Conservation (phyloP, 2,888 invertebrate species). For the Strigamia maritima region DNA sequence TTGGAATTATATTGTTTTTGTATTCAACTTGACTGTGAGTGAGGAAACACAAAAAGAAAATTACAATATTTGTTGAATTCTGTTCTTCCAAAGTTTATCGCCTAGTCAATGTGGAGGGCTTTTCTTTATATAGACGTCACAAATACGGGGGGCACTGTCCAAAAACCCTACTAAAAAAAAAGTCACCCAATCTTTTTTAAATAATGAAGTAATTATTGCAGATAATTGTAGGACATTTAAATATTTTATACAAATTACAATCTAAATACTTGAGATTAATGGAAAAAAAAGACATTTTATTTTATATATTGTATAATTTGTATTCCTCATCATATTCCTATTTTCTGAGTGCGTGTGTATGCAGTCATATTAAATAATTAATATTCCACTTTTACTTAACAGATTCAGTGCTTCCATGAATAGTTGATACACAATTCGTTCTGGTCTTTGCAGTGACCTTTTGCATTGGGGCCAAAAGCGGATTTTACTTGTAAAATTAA, state of each 20-base stretch:
- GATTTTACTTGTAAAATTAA: not conserved
- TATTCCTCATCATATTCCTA: slow-evolving; percentile 39
- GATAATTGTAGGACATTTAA: slow-evolving; percentile 38
- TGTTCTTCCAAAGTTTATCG: slow-evolving; percentile 25
- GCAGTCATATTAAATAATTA: slow-evolving; percentile 15
- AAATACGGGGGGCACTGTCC: slow-evolving; percentile 15
- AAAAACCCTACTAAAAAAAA: not conserved
- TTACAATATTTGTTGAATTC: slow-evolving; percentile 13
- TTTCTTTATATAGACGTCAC: slow-evolving; percentile 10
- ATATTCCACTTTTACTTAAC: slow-evolving; percentile 36
- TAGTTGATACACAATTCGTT: slow-evolving; percentile 19
- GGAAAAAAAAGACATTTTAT: slow-evolving; percentile 37
- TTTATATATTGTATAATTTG: slow-evolving; percentile 40
- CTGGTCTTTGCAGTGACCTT: slow-evolving; percentile 10
- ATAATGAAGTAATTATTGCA: slow-evolving; percentile 1
- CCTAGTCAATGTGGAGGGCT: slow-evolving; percentile 19
- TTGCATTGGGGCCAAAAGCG: slow-evolving; percentile 12
- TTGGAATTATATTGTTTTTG: not conserved
- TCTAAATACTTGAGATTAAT: slow-evolving; percentile 35
- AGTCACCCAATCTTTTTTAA: slow-evolving; percentile 15
- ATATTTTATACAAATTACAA: slow-evolving; percentile 39
- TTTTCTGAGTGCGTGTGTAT: slow-evolving; percentile 40
- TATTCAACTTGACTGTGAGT: not conserved
- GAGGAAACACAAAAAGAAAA: not conserved
- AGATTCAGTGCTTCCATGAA: slow-evolving; percentile 39